These are phyloP conservation scores for Gymnosoma rotundatum DNA, from an alignment of 2,888 invertebrate genomes.

Conservation along the genomic window DNA sequence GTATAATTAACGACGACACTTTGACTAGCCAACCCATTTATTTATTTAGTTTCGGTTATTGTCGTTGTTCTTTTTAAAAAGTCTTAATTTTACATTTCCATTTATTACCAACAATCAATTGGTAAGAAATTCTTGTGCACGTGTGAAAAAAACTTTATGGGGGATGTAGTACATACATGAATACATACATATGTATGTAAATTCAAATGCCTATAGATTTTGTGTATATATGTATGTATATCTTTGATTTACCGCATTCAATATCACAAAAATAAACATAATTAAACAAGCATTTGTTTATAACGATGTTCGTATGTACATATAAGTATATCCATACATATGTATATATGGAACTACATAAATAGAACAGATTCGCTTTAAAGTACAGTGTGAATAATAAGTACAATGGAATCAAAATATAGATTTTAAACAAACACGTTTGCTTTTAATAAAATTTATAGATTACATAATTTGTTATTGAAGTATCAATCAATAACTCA, in stretches of 20 bases:
- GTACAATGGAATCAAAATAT: too few relatives aligned
- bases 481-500: too few relatives aligned
- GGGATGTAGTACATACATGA: constrained; percentile 1
- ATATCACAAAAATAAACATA: not conserved
- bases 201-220: not conserved
- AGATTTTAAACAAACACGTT: too few relatives aligned
- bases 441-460: too few relatives aligned
- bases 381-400: not conserved
- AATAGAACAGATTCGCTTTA: not conserved
- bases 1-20: constrained; percentile 12
- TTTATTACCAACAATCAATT: constrained; percentile 29
- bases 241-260: not conserved
- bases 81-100: too few relatives aligned
- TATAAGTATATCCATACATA: not conserved
- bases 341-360: not conserved
- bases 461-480: too few relatives aligned
- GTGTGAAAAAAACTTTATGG: constrained; percentile 10
- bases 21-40: constrained; percentile 40
- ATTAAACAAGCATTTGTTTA: too few relatives aligned
- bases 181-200: too few relatives aligned
- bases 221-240: not conserved
- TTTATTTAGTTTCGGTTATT: not conserved
- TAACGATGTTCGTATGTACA: not conserved
- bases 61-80: not conserved
- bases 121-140: constrained; percentile 43